phyloP scores from a whole-genome alignment of 2,797 vertebrate genomes.

The Oceanodroma leucorhoa region DNA sequence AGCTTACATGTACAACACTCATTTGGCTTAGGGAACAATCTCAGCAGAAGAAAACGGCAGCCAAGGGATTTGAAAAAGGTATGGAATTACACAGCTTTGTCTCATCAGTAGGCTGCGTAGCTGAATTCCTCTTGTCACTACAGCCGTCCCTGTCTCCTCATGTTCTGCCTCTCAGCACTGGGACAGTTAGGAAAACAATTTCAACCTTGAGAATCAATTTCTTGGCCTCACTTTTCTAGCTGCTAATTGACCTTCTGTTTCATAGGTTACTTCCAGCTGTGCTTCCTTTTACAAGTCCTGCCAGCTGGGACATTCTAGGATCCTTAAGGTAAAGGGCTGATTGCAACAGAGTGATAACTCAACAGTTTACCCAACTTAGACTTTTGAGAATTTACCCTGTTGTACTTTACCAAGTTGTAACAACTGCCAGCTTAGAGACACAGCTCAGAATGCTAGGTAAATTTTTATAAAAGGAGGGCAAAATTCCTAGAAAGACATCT shows the following conservation, averaged over 20 bases:
- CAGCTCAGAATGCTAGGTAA: neutral
- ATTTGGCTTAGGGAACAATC: neutral
- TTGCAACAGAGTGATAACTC: neutral
- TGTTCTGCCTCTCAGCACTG: neutral
- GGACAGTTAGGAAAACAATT: neutral
- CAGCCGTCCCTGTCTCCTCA: neutral
- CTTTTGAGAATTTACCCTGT: neutral
- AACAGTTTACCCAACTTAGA: neutral
- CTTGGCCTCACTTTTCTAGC: neutral
- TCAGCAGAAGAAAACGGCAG: neutral
- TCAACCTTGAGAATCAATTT: neutral
- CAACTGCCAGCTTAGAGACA: neutral
- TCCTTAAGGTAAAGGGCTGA: neutral
- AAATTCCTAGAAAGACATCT: neutral
- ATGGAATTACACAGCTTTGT: neutral
- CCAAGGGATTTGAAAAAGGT: neutral
- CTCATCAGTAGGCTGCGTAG: neutral
- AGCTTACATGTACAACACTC: neutral
- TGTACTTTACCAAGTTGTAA: neutral
- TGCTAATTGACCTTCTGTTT: neutral
- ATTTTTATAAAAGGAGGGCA: neutral
- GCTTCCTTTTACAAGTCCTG: neutral
- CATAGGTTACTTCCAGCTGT: neutral
- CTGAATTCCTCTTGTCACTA: neutral
- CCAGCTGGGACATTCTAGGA: neutral